Evolutionary conservation across 2,797 vertebrate species (phyloP).

Genomic region (Peromyscus nudipes): DNA sequence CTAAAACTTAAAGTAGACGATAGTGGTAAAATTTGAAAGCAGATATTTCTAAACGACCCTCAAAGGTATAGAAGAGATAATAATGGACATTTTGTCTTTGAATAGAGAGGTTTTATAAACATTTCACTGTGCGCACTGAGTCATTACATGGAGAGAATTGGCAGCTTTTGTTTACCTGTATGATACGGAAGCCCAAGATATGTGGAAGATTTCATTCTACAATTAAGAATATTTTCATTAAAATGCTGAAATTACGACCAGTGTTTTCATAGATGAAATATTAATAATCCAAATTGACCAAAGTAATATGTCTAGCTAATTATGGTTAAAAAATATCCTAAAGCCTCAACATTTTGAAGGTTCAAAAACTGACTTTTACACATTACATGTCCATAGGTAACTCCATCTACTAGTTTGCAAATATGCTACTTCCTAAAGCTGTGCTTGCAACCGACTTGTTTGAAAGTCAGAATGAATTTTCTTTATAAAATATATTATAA

Average conservation of each 20-base stretch:
- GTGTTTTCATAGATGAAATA: conserved; percentile 49
- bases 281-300: conserved; percentile 18
- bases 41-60: conserved; percentile 38
- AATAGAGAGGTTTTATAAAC: conserved; percentile 28
- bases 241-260: neutral
- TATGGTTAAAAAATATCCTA: neutral
- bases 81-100: conserved; percentile 44
- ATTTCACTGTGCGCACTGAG: conserved; percentile 37
- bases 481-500: conserved; percentile 29
- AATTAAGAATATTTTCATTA: conserved; percentile 42
- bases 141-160: neutral
- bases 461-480: conserved; percentile 52
- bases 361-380: conserved; percentile 52
- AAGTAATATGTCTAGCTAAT: conserved; percentile 4
- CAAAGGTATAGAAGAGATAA: conserved; percentile 19
- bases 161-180: neutral
- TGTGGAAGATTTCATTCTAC: conserved; percentile 26
- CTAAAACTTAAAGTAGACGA: neutral
- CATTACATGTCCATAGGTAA: neutral
- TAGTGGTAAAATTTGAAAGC: conserved; percentile 47
- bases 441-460: conserved; percentile 2
- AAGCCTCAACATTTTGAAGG: neutral
- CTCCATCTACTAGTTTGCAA: neutral
- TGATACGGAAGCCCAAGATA: conserved; percentile 21
- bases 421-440: conserved; percentile 24